These are phyloP conservation scores for Eilema caniola DNA, from an alignment of 2,888 invertebrate species.

Conservation along the genomic window DNA sequence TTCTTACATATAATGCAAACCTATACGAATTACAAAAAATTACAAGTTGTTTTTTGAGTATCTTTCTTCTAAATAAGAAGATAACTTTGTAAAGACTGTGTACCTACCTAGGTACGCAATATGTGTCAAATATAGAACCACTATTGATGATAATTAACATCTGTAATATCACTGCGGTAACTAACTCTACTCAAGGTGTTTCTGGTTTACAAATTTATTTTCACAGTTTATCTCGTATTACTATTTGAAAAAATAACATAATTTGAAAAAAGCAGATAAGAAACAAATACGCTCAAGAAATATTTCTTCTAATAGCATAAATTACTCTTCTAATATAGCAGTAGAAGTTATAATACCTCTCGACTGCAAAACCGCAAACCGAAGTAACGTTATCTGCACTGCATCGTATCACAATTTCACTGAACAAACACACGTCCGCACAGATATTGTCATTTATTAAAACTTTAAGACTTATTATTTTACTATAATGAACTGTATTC, in stretches of 20 bases:
- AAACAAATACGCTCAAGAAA: background rate
- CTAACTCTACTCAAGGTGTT: background rate
- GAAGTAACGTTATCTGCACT: constrained; percentile 74
- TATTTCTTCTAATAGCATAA: background rate
- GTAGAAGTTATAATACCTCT: constrained; percentile 58
- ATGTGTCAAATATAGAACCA: background rate
- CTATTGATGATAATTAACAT: no score
- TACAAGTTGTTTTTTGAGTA: background rate
- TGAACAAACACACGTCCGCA: constrained; percentile 73
- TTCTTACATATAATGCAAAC: background rate
- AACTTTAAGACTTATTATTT: background rate
- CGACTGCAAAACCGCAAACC: constrained; percentile 72
- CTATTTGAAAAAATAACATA: background rate
- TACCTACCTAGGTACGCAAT: background rate
- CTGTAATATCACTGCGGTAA: background rate
- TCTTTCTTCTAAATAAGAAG: background rate
- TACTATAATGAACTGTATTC: constrained; percentile 20
- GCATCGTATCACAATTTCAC: constrained; percentile 71
- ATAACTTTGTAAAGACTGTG: background rate
- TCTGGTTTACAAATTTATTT: constrained; percentile 1
- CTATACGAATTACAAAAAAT: background rate
- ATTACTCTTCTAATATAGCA: constrained; percentile 21
- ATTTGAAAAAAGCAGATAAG: background rate
- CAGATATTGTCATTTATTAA: constrained; percentile 29
- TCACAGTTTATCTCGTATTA: constrained; percentile 2